These are phyloP conservation scores for Megaceryle alcyon DNA, from an alignment of 2,797 vertebrate genomes.

Conservation along the genomic window DNA sequence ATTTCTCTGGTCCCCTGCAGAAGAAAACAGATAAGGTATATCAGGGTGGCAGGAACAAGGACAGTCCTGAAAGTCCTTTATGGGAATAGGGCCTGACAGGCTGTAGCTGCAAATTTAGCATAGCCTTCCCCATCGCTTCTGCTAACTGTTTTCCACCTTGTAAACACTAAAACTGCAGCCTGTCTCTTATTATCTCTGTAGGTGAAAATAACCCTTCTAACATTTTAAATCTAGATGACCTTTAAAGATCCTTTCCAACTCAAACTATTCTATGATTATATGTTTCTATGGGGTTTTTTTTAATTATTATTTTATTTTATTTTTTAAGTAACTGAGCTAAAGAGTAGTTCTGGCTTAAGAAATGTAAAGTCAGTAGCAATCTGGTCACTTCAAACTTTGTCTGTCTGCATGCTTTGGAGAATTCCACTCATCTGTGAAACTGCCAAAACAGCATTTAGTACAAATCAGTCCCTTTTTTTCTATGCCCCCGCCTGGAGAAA, in stretches of 20 bases:
- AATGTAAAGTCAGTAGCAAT: not conserved
- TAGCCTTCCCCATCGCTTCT: not conserved
- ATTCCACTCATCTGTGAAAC: not conserved
- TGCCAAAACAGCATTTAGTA: not conserved
- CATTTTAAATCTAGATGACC: no score
- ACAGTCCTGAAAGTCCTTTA: not conserved
- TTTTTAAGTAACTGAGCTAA: not conserved
- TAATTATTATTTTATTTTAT: no score
- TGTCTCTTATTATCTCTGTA: not conserved
- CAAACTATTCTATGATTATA: no score
- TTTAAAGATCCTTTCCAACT: no score
- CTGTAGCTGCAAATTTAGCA: not conserved
- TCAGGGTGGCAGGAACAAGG: not conserved
- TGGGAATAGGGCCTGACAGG: not conserved
- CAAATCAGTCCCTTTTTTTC: not conserved
- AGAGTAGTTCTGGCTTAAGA: not conserved
- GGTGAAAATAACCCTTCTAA: not conserved
- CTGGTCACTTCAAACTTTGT: not conserved
- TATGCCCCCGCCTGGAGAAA: not conserved
- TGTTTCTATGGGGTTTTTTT: not conserved
- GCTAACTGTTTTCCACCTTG: not conserved
- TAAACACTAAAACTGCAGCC: not conserved
- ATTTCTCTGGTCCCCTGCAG: not conserved
- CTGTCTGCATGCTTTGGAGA: not conserved
- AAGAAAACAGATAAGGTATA: fast-evolving